Evolutionary conservation across 1,140 invertebrate species (phyloP), one percentile per base, ranked within the genome.

Genomic region (Ceratina japonica): DNA sequence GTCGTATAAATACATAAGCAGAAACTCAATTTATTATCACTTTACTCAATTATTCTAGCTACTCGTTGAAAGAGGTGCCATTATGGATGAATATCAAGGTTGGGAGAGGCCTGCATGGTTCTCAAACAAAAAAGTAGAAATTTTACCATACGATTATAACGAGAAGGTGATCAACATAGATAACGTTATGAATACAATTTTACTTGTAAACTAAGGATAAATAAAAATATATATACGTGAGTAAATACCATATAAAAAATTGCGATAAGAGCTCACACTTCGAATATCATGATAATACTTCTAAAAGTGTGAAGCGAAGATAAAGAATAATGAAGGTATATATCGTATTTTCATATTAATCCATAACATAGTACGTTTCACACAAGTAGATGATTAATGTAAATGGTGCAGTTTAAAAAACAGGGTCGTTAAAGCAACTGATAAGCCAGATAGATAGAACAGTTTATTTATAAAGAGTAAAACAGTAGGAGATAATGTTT

Each of bases 51-150:
- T 80, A 80, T 54, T 64, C 3, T 89, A 96, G 93, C 92, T 94
- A 78, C 88, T 97, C 51, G 88, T 95, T 59, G 93, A 95, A 12
- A 92, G 93, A 64, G 96, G 96, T 2, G 97, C 97, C 10, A 94
- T 98, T 20, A 98, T 96, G 95, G 96, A 98, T 90, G 95, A 97
- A 87, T 93, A 96, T 16, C 96, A 96, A 75, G 97, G 97, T 0
- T 98, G 96, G 96, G 97, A 98, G 90, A 90, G 97, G 81, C 97
- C 97, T 0, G 97, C 95, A 0, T 95, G 94, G 94, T 95, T 97
- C 94, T 83, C 88, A 94, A 81, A 93, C 93, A 59, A 92, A 92
- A 89, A 59, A n/a, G 90, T 88, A 68, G 89, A 93, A 8, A 93
- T 96, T 44, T 90, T 93, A 5, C 90, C 93, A 3, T 98, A 98